Conservation (phyloP, 2,797 vertebrate genomes). For the Podarcis lilfordi region DNA sequence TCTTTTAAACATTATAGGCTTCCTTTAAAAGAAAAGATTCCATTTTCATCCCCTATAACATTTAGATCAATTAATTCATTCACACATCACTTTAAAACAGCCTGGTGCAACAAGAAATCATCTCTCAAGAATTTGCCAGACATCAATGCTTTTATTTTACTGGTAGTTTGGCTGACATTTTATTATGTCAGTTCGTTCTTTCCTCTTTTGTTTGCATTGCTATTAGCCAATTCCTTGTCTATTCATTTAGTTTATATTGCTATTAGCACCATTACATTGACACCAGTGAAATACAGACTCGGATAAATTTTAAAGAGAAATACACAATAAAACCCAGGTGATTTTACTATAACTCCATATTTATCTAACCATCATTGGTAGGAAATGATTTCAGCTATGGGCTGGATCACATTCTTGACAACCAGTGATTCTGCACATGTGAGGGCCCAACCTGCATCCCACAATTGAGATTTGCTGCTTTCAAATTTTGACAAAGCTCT, state of each 20-base stretch:
- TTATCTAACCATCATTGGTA: background rate
- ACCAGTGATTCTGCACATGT: background rate
- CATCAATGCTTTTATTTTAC: slow-evolving; percentile 56
- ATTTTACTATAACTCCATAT: background rate
- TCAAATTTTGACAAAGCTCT: no score
- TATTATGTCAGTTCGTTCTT: slow-evolving; percentile 65
- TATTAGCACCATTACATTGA: slow-evolving; percentile 59
- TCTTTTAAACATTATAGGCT: slow-evolving; percentile 44
- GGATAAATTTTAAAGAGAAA: slow-evolving; percentile 51
- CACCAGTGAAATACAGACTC: slow-evolving; percentile 56
- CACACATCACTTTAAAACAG: slow-evolving; percentile 58
- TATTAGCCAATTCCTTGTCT: slow-evolving; percentile 64
- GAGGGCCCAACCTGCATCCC: background rate
- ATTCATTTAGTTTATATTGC: slow-evolving; percentile 62
- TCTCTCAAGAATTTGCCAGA: slow-evolving; percentile 60
- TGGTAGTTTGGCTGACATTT: slow-evolving; percentile 65
- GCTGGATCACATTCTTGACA: background rate
- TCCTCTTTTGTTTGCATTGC: slow-evolving; percentile 51
- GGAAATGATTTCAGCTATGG: background rate
- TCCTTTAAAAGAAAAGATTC: background rate
- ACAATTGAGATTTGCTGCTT: no score
- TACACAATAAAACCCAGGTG: background rate
- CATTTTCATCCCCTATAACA: slow-evolving; percentile 57
- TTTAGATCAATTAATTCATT: slow-evolving; percentile 67
- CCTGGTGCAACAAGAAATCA: slow-evolving; percentile 65